A percentile compares a stretch with the other conserved stretches of the same genome.
Conservation (phyloP, 2,888 invertebrate species). For the Metellina segmentata region DNA sequence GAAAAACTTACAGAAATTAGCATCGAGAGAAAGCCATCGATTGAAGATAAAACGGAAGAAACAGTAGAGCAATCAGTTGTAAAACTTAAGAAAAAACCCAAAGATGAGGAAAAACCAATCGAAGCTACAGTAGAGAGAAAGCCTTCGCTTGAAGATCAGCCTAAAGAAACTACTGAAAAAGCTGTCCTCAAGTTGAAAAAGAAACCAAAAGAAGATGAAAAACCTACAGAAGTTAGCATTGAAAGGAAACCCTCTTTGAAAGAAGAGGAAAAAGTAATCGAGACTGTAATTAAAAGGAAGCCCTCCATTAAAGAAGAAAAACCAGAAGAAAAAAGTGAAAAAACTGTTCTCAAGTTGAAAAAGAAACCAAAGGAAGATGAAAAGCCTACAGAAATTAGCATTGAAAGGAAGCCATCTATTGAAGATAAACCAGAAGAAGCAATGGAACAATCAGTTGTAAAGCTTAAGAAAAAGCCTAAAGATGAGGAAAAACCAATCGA, state of each 20-base stretch:
- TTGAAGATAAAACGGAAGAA: slow-evolving; percentile 59
- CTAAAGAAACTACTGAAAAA: not conserved
- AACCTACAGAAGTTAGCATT: slow-evolving; percentile 14
- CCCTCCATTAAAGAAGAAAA: slow-evolving; percentile 54
- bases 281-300: slow-evolving; percentile 50
- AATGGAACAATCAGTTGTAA: slow-evolving; percentile 42
- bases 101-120: slow-evolving; percentile 67
- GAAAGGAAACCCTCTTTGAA: slow-evolving; percentile 29
- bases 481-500: slow-evolving; percentile 50
- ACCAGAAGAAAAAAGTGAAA: slow-evolving; percentile 13
- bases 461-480: slow-evolving; percentile 59
- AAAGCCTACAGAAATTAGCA: slow-evolving; percentile 26
- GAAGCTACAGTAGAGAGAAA: slow-evolving; percentile 26
- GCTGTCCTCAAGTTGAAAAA: slow-evolving; percentile 8
- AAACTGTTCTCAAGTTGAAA: slow-evolving; percentile 57
- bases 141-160: not conserved
- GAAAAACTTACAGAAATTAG: slow-evolving; percentile 29
- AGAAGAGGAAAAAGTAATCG: slow-evolving; percentile 46
- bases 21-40: slow-evolving; percentile 15
- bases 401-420: slow-evolving; percentile 27
- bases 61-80: slow-evolving; percentile 50
- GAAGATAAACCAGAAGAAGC: slow-evolving; percentile 45
- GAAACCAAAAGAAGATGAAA: slow-evolving; percentile 46
- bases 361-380: slow-evolving; percentile 60
- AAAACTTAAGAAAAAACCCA: slow-evolving; percentile 67